phyloP scores from a whole-genome alignment of 2,888 invertebrate species.

The Agonum fuliginosum region DNA sequence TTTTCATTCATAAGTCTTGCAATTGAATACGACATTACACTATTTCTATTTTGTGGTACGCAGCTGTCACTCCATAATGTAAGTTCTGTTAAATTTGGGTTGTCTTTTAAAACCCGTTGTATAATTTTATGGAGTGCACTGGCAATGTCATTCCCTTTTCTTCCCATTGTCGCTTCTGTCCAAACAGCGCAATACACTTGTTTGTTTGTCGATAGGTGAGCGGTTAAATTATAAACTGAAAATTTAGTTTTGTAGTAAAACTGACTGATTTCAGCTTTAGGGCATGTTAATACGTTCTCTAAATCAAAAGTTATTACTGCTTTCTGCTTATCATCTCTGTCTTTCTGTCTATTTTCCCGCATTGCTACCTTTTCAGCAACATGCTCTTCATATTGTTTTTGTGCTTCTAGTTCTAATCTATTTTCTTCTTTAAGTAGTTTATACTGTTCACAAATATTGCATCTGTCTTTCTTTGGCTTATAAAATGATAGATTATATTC shows the following conservation, averaged over 20 bases:
- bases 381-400: not conserved
- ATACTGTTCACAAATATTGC: constrained; percentile 45
- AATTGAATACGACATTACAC: constrained; percentile 61
- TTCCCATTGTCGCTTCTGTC: constrained; percentile 64
- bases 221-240: constrained; percentile 64
- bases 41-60: constrained; percentile 63
- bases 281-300: constrained; percentile 64
- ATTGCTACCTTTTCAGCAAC: not conserved
- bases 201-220: constrained; percentile 64
- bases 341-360: not conserved
- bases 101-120: constrained; percentile 61
- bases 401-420: not conserved
- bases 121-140: constrained; percentile 64
- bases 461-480: constrained; percentile 61
- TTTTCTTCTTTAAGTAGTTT: constrained; percentile 1
- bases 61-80: constrained; percentile 63
- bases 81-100: constrained; percentile 60
- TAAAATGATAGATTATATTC: constrained; percentile 58
- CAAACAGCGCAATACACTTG: constrained; percentile 65
- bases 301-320: constrained; percentile 60
- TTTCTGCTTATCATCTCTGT: not conserved
- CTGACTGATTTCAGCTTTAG: constrained; percentile 63
- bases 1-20: constrained; percentile 57
- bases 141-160: constrained; percentile 64
- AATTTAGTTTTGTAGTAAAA: constrained; percentile 64